phyloP scores from a whole-genome alignment of 2,888 invertebrate species.

The Tolmerus cingulatus region DNA sequence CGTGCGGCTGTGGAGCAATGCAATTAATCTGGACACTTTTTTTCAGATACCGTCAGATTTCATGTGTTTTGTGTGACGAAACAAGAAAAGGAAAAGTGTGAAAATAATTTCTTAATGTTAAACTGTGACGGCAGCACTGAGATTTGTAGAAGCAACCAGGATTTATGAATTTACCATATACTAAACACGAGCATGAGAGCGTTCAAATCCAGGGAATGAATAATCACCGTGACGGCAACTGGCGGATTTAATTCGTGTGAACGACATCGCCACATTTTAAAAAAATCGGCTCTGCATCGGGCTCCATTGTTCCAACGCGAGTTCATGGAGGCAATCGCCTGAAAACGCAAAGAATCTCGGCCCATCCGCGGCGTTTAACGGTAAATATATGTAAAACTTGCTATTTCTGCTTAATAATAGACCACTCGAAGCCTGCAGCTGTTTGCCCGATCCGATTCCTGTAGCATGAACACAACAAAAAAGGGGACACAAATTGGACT shows the following conservation, averaged over 20 bases:
- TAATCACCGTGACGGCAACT: background rate
- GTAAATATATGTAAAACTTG: constrained; percentile 22
- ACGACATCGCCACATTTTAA: background rate
- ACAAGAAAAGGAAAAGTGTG: constrained; percentile 28
- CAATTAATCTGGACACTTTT: background rate
- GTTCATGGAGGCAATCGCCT: background rate
- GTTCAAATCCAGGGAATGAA: background rate
- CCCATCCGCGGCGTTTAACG: background rate
- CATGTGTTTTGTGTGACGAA: constrained; percentile 35
- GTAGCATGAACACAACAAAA: constrained; percentile 37
- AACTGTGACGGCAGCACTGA: background rate
- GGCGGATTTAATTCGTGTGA: background rate
- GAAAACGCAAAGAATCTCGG: background rate
- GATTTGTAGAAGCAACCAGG: background rate
- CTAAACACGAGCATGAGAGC: background rate
- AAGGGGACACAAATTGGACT: constrained; percentile 36
- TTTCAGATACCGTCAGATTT: constrained; percentile 22
- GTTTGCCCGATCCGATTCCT: background rate
- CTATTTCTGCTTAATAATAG: constrained; percentile 8
- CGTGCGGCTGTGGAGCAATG: background rate
- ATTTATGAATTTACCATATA: background rate
- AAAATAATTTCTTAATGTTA: background rate
- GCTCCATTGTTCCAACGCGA: constrained; percentile 1
- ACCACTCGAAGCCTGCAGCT: constrained; percentile 17
- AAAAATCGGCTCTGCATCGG: background rate